Evolutionary conservation across 2,888 invertebrate species (phyloP).

Genomic region (Hybos culiciformis): DNA sequence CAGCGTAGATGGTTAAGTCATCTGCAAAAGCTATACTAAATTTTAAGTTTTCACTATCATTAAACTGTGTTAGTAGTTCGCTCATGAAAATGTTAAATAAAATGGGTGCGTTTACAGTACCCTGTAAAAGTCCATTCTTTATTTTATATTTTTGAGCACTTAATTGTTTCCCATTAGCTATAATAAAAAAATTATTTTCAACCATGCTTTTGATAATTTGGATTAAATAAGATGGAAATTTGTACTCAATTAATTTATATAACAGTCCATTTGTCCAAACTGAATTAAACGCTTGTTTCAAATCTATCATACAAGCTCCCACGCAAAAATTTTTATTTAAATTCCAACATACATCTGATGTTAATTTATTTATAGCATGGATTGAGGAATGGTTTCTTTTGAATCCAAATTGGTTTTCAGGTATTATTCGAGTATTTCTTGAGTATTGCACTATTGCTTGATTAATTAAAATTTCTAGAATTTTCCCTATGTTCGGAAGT

Average conservation of each 20-base stretch:
- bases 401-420: neutral
- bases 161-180: neutral
- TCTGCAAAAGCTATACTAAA: neutral
- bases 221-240: neutral
- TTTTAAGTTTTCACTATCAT: neutral
- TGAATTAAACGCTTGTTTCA: neutral
- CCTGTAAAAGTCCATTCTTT: neutral
- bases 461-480: no score
- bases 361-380: neutral
- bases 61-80: neutral
- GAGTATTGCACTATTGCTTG: no score
- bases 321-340: neutral
- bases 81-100: neutral
- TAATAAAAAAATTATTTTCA: neutral
- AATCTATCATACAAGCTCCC: neutral
- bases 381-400: neutral
- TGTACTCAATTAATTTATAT: neutral
- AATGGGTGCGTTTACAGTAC: neutral
- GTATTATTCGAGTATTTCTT: no score
- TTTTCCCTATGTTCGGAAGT: no score
- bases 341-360: neutral
- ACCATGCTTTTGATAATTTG: neutral
- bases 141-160: neutral
- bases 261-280: neutral
- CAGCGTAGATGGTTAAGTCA: neutral